These are phyloP conservation scores for Echiichthys vipera DNA, from an alignment of 2,797 vertebrate genomes.

Conservation along the genomic window DNA sequence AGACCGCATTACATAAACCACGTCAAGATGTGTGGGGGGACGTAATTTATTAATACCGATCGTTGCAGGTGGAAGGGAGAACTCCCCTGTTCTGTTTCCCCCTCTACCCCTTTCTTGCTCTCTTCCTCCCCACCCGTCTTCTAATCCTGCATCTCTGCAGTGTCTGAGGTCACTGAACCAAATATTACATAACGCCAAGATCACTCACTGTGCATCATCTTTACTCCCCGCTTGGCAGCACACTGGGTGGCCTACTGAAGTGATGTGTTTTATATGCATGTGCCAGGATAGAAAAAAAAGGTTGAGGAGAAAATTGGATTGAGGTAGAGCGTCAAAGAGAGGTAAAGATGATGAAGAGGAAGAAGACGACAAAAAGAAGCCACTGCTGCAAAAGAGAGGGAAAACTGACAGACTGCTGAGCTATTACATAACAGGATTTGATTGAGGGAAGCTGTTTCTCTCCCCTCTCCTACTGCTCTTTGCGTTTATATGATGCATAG, in stretches of 20 bases:
- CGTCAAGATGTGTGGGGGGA: slow-evolving; percentile 10
- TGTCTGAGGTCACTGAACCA: slow-evolving; percentile 66
- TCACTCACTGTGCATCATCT: slow-evolving; percentile 57
- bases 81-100: background rate
- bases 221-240: slow-evolving; percentile 27
- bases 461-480: background rate
- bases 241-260: slow-evolving; percentile 19
- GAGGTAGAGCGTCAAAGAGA: background rate
- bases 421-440: slow-evolving; percentile 54
- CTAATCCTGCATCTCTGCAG: slow-evolving; percentile 56
- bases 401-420: slow-evolving; percentile 37
- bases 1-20: slow-evolving; percentile 19
- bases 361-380: background rate
- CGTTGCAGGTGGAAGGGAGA: slow-evolving; percentile 31
- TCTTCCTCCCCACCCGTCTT: slow-evolving; percentile 3
- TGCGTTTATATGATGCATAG: slow-evolving; percentile 17
- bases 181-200: slow-evolving; percentile 64
- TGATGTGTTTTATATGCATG: slow-evolving; percentile 28
- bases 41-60: slow-evolving; percentile 47
- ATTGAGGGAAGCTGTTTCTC: slow-evolving; percentile 35
- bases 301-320: background rate
- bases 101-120: background rate
- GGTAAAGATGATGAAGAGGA: background rate
- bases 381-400: slow-evolving; percentile 4
- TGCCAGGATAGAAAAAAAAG: background rate